Percentiles rank a stretch among this genome's conserved stretches.
Evolutionary conservation across 2,113 vertebrate species (phyloP).

Genomic region (Chloropsis hardwickii): DNA sequence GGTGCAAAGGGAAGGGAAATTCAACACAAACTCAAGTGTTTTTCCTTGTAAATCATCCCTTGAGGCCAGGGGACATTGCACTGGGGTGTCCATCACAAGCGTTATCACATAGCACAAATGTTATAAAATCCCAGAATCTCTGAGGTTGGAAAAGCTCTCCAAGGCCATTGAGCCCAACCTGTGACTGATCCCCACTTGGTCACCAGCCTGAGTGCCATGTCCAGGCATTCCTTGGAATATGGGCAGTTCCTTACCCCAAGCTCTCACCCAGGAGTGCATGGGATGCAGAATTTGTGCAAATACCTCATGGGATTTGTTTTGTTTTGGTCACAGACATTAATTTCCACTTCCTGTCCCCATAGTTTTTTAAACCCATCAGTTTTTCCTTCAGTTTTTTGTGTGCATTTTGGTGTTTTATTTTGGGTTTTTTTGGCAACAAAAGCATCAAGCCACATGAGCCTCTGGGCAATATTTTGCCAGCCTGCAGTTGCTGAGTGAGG

Average conservation of each 20-base stretch:
- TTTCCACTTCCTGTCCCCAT: fast-evolving
- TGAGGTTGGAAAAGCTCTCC: not conserved
- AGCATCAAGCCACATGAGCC: not conserved
- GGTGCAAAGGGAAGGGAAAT: conserved; percentile 9
- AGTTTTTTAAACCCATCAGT: not conserved
- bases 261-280: not conserved
- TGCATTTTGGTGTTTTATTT: not conserved
- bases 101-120: too few species aligned
- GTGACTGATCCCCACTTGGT: not conserved
- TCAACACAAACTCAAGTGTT: not conserved
- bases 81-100: too few species aligned
- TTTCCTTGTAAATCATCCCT: conserved; percentile 49
- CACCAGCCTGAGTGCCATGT: not conserved
- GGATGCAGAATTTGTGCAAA: not conserved
- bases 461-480: not conserved
- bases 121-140: not conserved
- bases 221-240: not conserved
- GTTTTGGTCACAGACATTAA: not conserved
- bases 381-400: not conserved
- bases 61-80: not conserved
- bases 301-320: not conserved
- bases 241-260: not conserved
- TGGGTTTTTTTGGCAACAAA: not conserved
- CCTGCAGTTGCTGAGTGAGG: not conserved
- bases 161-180: not conserved